Percentiles rank a stretch among this genome's conserved stretches.
phyloP scores from a whole-genome alignment of 2,797 vertebrate genomes.

The Ctenochaetus hawaiiensis region DNA sequence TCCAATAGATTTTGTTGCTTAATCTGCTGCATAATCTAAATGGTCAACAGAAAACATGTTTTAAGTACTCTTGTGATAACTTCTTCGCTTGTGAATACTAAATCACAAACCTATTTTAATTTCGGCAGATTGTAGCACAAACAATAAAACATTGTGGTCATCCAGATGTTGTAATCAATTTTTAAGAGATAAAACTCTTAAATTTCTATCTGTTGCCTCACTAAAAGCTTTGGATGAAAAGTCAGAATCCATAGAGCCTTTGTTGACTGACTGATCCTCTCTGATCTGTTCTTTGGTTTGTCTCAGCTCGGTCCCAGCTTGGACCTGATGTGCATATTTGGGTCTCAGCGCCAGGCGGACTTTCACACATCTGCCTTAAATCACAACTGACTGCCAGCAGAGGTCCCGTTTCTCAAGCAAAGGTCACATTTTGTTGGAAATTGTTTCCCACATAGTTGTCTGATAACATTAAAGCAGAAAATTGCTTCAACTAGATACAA shows the following conservation, averaged over 20 bases:
- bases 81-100: conserved; percentile 39
- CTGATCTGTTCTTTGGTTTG: conserved; percentile 34
- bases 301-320: conserved; percentile 34
- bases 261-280: conserved; percentile 31
- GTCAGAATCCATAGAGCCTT: conserved; percentile 5
- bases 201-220: conserved; percentile 40
- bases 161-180: conserved; percentile 54
- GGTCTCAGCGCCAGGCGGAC: conserved; percentile 46
- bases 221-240: conserved; percentile 31
- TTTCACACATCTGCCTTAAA: conserved; percentile 83
- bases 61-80: conserved; percentile 32
- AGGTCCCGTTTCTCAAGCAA: conserved; percentile 57
- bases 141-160: conserved; percentile 25
- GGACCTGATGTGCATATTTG: conserved; percentile 44
- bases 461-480: conserved; percentile 65
- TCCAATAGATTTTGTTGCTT: conserved; percentile 8
- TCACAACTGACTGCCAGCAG: conserved; percentile 67
- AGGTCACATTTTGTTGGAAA: conserved; percentile 59
- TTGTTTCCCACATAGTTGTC: conserved; percentile 67
- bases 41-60: conserved; percentile 30
- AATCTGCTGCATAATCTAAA: conserved; percentile 25
- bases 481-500: conserved; percentile 67
- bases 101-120: conserved; percentile 24
- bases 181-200: conserved; percentile 10
- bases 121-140: conserved; percentile 25